Conservation (phyloP, 2,113 vertebrate genomes). For the Oophaga pumilio region DNA sequence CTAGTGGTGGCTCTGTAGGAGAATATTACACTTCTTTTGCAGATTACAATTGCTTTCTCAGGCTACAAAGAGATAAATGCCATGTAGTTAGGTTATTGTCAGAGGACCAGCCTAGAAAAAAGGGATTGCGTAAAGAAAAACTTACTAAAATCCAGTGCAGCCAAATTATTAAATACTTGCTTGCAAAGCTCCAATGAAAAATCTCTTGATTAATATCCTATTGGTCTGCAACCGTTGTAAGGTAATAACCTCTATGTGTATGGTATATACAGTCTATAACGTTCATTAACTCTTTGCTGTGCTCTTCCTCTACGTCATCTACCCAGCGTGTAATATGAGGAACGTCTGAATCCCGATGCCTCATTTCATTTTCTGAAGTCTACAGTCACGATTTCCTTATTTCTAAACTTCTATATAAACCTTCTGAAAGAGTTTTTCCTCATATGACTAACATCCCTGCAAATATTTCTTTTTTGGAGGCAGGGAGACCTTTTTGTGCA, state of each 20-base stretch:
- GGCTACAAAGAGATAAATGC: neutral
- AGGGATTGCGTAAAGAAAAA: too few species aligned
- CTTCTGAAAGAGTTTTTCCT: constrained; percentile 65
- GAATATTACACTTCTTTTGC: neutral
- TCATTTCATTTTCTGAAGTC: neutral
- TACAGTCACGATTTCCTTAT: constrained; percentile 15
- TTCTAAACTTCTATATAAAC: constrained; percentile 58
- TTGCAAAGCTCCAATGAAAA: too few species aligned
- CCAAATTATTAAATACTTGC: too few species aligned
- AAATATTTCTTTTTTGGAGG: constrained; percentile 29
- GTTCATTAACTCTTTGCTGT: too few species aligned
- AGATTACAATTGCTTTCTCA: neutral
- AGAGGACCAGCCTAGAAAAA: too few species aligned
- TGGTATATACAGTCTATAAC: too few species aligned
- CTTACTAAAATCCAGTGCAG: too few species aligned
- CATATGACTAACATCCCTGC: constrained; percentile 59
- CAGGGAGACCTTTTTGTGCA: constrained; percentile 62
- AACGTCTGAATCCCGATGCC: neutral
- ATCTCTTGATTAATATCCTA: too few species aligned
- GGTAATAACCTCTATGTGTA: too few species aligned
- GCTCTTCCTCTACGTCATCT: neutral
- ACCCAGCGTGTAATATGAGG: neutral
- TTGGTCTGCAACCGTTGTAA: too few species aligned
- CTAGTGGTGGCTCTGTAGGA: neutral
- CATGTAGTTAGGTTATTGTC: too few species aligned